phyloP scores from a whole-genome alignment of 2,888 invertebrate species.

The Sphinx pinastri region DNA sequence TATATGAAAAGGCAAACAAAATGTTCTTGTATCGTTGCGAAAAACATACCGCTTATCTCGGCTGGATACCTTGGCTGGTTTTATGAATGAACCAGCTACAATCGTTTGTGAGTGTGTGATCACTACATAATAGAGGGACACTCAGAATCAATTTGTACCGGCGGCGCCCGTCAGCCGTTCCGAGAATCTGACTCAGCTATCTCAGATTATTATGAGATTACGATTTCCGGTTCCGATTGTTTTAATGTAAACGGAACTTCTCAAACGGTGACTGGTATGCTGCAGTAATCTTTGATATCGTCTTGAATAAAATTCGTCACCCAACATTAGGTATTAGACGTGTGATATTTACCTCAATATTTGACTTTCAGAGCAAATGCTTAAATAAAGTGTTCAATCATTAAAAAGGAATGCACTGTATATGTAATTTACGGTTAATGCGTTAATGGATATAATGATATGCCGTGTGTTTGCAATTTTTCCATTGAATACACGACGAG shows the following conservation, averaged over 20 bases:
- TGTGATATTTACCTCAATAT: neutral
- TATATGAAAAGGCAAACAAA: constrained; percentile 56
- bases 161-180: constrained; percentile 51
- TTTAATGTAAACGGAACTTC: constrained; percentile 20
- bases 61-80: constrained; percentile 51
- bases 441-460: no score
- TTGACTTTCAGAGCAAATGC: neutral
- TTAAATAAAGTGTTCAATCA: neutral
- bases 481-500: no score
- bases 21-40: constrained; percentile 46
- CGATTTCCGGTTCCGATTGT: constrained; percentile 23
- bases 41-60: constrained; percentile 55
- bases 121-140: constrained; percentile 51
- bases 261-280: neutral
- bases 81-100: constrained; percentile 74
- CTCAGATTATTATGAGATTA: constrained; percentile 32
- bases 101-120: constrained; percentile 47
- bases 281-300: neutral
- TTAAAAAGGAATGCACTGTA: neutral
- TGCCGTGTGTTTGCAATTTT: no score
- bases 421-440: no score
- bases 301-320: constrained; percentile 1
- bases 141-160: constrained; percentile 54
- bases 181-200: constrained; percentile 56
- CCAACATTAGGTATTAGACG: neutral